Evolutionary conservation across 2,888 invertebrate species (phyloP), one percentile per base, ranked within the genome.

Genomic region (Drosophila paracracens): DNA sequence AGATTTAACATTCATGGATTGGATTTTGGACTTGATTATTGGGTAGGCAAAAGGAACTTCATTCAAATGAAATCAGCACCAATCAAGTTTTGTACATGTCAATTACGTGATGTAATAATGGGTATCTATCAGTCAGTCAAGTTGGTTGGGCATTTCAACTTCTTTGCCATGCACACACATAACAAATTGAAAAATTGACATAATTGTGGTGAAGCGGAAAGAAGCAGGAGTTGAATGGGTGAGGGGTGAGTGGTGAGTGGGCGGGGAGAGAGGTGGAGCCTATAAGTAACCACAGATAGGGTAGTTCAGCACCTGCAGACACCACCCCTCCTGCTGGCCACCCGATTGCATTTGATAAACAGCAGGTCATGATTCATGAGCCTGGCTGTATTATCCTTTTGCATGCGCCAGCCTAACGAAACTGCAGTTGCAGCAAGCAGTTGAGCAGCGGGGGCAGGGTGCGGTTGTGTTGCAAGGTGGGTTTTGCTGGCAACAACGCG

Each of bases 111-210:
- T 13, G 7, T 16, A 46, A 8, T 25, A 46, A 46, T 46, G 76
- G 73, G 67, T 58, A 64, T 61, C 1, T 31, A 0, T 1, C 0
- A 36, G 60, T 54, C 56, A 29, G 13, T 35, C 56, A 25, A n/a
- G 5, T 18, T 27, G 25, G 4, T 25, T 4, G 4, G 46, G 13
- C 46, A 31, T n/a, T 13, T 16, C 8, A 21, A 40, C 51, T 68
- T 67, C 67, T 68, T 70, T 64, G 53, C 62, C 66, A 33, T 50
- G 58, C 76, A 48, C 43, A 67, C 72, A 78, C 70, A 72, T 57
- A 67, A 84, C 88, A 85, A 83, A 83, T 83, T 88, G 88, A 88
- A 88, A 83, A 83, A 88, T 88, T 83, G 88, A 82, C 80, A 76
- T 79, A 86, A 76, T 76, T 81, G 70, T 61, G 65, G 13, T 21